These are phyloP conservation scores for Salticus scenicus DNA, from an alignment of 2,888 invertebrate species.

Conservation along the genomic window DNA sequence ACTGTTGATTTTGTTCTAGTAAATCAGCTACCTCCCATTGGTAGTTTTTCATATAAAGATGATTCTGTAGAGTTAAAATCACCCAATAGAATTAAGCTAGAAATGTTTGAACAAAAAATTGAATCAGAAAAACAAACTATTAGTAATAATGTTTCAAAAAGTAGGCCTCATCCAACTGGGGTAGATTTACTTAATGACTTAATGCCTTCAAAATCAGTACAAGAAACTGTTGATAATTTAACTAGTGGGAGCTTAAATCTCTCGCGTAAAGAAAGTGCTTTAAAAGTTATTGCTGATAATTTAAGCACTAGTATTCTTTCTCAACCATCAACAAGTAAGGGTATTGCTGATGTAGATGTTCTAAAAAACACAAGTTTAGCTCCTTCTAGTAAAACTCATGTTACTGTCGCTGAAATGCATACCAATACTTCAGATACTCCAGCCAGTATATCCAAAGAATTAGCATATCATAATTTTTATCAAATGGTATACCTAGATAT, in stretches of 20 bases:
- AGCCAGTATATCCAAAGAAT: neutral
- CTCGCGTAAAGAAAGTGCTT: conserved; percentile 37
- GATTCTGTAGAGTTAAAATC: conserved; percentile 68
- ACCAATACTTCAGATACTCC: neutral
- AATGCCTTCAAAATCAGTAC: neutral
- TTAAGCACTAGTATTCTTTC: neutral
- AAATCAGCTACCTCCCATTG: conserved; percentile 68
- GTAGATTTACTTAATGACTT: conserved; percentile 42
- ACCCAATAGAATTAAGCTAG: conserved; percentile 31
- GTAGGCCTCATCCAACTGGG: neutral
- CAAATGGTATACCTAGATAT: conserved; percentile 43
- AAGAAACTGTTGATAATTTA: neutral
- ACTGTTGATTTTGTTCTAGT: conserved; percentile 70
- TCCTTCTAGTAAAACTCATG: neutral
- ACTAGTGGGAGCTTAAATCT: neutral
- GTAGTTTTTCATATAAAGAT: conserved; percentile 71
- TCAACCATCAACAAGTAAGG: neutral
- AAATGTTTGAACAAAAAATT: conserved; percentile 13
- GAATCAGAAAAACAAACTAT: neutral
- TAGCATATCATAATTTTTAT: conserved; percentile 53
- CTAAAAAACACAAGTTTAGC: neutral
- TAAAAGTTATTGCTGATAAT: conserved; percentile 48
- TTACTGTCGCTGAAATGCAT: conserved; percentile 1
- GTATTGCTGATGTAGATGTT: neutral
- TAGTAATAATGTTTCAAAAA: neutral